A percentile compares a stretch with the other conserved stretches of the same genome.
These are phyloP conservation scores for Malaclemys terrapin DNA, from an alignment of 2,113 vertebrate genomes.

Conservation along the genomic window DNA sequence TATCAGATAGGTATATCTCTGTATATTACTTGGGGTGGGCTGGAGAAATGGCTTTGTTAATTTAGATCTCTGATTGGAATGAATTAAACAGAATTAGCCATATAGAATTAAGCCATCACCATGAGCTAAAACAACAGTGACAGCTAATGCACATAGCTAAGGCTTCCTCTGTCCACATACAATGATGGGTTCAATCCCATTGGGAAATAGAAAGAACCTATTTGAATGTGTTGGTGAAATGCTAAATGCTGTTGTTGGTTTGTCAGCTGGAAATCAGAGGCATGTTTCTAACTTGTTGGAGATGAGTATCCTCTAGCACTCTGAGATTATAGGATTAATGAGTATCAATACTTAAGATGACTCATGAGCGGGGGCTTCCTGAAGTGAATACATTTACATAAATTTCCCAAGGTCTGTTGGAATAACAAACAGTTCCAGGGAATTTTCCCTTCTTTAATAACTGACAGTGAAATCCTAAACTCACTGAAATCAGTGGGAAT, in stretches of 20 bases:
- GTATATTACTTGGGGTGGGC: background rate
- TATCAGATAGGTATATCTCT: no score
- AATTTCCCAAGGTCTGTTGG: conserved; percentile 73
- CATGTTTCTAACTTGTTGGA: conserved; percentile 48
- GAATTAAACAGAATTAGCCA: conserved; percentile 10
- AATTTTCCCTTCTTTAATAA: conserved; percentile 60
- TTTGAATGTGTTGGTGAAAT: background rate
- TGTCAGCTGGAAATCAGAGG: conserved; percentile 32
- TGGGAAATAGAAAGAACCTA: conserved; percentile 11
- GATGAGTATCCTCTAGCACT: conserved; percentile 35
- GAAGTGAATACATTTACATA: conserved; percentile 63
- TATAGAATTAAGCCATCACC: background rate
- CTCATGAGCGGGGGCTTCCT: conserved; percentile 69
- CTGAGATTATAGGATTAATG: conserved; percentile 67
- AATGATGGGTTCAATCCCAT: background rate
- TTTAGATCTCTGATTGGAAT: background rate
- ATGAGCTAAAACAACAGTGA: background rate
- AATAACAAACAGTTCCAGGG: conserved; percentile 60
- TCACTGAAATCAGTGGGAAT: conserved; percentile 40
- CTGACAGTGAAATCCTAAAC: background rate
- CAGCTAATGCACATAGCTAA: background rate
- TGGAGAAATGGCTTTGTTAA: conserved; percentile 16
- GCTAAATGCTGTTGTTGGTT: background rate
- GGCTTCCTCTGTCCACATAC: conserved; percentile 10
- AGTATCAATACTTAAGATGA: conserved; percentile 62